phyloP scores from a whole-genome alignment of 2,113 vertebrate genomes.

The Recurvirostra avosetta region DNA sequence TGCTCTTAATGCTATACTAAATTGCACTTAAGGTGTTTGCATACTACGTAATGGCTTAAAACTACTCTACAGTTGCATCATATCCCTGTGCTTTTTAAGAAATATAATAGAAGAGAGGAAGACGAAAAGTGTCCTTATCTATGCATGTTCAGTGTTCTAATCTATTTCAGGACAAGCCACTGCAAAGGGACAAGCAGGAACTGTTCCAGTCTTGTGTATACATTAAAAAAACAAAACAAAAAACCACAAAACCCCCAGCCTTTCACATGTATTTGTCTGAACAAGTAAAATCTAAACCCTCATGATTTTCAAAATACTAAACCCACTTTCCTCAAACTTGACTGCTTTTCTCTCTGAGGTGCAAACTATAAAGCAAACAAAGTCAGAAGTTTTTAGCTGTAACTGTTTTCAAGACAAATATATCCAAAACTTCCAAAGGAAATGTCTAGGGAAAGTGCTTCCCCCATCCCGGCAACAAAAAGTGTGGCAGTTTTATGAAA shows the following conservation, averaged over 20 bases:
- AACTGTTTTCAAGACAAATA: background rate
- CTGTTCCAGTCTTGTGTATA: background rate
- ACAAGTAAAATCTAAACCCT: background rate
- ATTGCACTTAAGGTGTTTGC: constrained; percentile 16
- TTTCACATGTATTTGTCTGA: background rate
- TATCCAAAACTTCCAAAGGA: background rate
- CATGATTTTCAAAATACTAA: background rate
- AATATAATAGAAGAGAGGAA: background rate
- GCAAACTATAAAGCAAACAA: background rate
- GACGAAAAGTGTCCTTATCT: background rate
- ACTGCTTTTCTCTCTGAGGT: background rate
- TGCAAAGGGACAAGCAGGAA: background rate
- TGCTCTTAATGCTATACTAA: background rate
- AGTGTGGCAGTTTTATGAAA: background rate
- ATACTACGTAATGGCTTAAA: background rate
- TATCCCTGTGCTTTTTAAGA: background rate
- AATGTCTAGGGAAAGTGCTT: background rate
- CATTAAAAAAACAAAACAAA: too few species aligned
- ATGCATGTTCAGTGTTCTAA: background rate
- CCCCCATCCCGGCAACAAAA: rapidly evolving
- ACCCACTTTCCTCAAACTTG: background rate
- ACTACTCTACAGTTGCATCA: background rate
- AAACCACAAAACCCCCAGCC: background rate
- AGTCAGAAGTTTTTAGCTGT: background rate
- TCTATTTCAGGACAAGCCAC: background rate